Conservation (phyloP, 2,888 invertebrate species). For the Aporophyla nigra region DNA sequence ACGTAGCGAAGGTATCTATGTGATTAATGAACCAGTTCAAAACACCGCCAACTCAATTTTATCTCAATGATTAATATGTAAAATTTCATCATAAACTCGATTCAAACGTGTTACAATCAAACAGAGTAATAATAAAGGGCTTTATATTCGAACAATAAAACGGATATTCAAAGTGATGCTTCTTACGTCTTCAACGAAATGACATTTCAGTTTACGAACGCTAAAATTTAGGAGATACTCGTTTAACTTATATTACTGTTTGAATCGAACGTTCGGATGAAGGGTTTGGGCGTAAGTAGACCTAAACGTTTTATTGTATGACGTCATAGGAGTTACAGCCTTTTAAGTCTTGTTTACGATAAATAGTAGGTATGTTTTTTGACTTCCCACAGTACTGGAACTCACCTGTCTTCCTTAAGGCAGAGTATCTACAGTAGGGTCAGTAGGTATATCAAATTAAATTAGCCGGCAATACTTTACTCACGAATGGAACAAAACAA, state of each 20-base stretch:
- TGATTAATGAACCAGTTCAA: conserved; percentile 59
- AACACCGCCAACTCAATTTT: conserved; percentile 56
- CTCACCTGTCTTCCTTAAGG: background rate
- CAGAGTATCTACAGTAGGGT: too few relatives aligned
- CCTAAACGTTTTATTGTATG: conserved; percentile 58
- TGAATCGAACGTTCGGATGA: conserved; percentile 65
- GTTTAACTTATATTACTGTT: conserved; percentile 81
- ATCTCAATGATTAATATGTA: conserved; percentile 68
- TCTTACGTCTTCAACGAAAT: conserved; percentile 84
- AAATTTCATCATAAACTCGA: conserved; percentile 78
- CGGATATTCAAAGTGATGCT: conserved; percentile 82
- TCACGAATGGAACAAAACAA: too few relatives aligned
- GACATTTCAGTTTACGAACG: conserved; percentile 84
- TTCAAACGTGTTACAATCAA: conserved; percentile 83
- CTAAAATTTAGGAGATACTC: conserved; percentile 84
- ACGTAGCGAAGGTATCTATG: conserved; percentile 3
- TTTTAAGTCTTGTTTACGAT: conserved; percentile 35
- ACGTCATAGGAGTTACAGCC: conserved; percentile 40
- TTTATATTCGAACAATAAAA: conserved; percentile 89
- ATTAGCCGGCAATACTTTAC: too few relatives aligned
- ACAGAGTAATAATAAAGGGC: conserved; percentile 83
- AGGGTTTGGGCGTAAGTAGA: conserved; percentile 52
- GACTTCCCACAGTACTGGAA: background rate
- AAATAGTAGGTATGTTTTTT: background rate
- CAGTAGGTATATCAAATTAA: background rate